phyloP scores from a whole-genome alignment of 2,797 vertebrate genomes.

The Eulemur albifrons region DNA sequence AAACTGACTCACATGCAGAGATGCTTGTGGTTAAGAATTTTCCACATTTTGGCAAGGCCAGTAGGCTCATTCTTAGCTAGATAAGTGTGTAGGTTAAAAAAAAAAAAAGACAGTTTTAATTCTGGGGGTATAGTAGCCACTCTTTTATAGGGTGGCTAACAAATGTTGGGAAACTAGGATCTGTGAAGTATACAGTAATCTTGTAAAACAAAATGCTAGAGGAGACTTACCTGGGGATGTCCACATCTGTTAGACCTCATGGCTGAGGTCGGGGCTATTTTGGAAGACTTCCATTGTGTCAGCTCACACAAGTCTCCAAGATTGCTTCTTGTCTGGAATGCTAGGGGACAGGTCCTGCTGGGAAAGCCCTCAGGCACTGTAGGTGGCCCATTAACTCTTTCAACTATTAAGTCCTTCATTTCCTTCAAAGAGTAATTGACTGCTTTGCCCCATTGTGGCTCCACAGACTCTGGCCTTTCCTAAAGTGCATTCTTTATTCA shows the following conservation, averaged over 20 bases:
- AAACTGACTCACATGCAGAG: background rate
- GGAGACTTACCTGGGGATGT: background rate
- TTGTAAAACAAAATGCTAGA: background rate
- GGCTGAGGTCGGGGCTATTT: background rate
- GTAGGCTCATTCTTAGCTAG: background rate
- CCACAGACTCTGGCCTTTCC: background rate
- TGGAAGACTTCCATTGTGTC: background rate
- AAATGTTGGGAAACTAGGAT: background rate
- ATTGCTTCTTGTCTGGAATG: background rate
- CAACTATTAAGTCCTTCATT: conserved; percentile 28
- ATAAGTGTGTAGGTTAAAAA: background rate
- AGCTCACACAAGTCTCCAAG: background rate
- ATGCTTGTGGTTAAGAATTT: background rate
- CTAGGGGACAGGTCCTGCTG: background rate
- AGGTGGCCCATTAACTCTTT: conserved; percentile 24
- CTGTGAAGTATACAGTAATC: background rate
- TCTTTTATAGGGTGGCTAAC: background rate
- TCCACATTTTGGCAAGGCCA: conserved; percentile 1
- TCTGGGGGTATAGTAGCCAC: background rate
- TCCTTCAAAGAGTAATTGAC: background rate
- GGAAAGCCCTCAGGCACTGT: background rate
- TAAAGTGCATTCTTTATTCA: background rate
- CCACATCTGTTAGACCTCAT: background rate
- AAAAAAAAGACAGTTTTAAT: background rate
- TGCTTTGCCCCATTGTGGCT: background rate